These are phyloP conservation scores for Drosophila ezoana DNA, from an alignment of 2,888 invertebrate species.

Conservation along the genomic window DNA sequence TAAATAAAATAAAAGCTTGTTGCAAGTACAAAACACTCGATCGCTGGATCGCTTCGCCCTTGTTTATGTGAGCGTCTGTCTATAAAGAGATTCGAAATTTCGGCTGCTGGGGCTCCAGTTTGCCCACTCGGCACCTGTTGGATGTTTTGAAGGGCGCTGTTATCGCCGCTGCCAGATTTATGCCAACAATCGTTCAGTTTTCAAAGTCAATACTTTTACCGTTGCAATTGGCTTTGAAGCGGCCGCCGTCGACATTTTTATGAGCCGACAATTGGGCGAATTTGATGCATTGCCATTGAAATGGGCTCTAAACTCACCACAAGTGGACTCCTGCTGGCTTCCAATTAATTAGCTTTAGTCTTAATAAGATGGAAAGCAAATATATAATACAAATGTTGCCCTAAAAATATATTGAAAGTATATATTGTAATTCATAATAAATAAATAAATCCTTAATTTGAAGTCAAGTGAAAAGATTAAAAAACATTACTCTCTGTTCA, in stretches of 20 bases:
- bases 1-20: constrained; percentile 24
- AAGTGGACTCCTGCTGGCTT: constrained; percentile 31
- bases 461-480: too few species aligned
- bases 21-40: constrained; percentile 58
- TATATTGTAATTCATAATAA: too few species aligned
- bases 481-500: too few species aligned
- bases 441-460: too few species aligned
- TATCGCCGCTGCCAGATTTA: constrained; percentile 65
- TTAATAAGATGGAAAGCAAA: neutral
- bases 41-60: constrained; percentile 19
- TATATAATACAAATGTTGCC: too few species aligned
- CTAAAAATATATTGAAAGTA: too few species aligned
- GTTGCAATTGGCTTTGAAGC: constrained; percentile 47
- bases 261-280: constrained; percentile 41
- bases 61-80: constrained; percentile 48
- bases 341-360: constrained; percentile 9
- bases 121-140: constrained; percentile 49
- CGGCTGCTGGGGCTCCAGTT: constrained; percentile 6
- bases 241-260: constrained; percentile 57
- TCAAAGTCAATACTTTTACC: constrained; percentile 68
- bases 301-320: constrained; percentile 33
- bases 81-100: constrained; percentile 48
- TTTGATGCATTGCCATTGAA: constrained; percentile 47
- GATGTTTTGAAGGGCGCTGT: constrained; percentile 66
- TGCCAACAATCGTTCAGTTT: constrained; percentile 65